Base-by-base conservation (phyloP, 2,888 invertebrate genomes). In the Drosophila siamana region DNA sequence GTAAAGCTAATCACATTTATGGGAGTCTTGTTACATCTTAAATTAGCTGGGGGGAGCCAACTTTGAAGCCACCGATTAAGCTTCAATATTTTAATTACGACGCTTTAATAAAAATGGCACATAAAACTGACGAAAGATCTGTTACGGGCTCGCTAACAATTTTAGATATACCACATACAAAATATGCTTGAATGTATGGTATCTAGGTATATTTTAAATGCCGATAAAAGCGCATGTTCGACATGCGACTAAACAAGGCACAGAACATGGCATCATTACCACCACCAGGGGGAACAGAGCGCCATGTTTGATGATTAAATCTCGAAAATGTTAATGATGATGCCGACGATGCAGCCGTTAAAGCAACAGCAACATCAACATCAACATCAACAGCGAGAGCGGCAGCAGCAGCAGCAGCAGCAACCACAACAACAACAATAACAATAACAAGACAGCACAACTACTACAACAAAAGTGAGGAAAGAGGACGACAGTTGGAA, bases 241-340 rank as follows among this genome's bases (percentile, higher is more conserved):
- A 87, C 89, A 89, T 84, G 86, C 80, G 65, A 83, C 80, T 80
- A 86, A 81, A 81, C 81, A 82, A 81, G 87, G 68, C 76, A 48
- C 65, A 67, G 71, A 83, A 87, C 83, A 83, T 87, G 87, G 79
- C 87, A 85, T 83, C 87, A 86, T 86, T 87, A 83, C 83, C 82
- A 84, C 81, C 84, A 69, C 47, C 83, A 59, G 48, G 66, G 54
- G 44, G 55, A 65, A 33, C 66, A 43, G 56, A 83, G 90, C 90
- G 89, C 89, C 90, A 86, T 85, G 80, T 88, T 88, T 86, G 83
- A 89, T 83, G 89, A 90, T 89, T 80, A 88, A 89, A 90, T 89
- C 90, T 86, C 72, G 85, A 76, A 88, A 86, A 88, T 88, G 81
- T 88, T 86, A 86, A 88, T 86, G 88, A 88, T 86, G 88, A 86